Percentiles rank a stretch among this genome's conserved stretches.
phyloP scores from a whole-genome alignment of 1,140 invertebrate species.

The Lordiphosa clarofinis region DNA sequence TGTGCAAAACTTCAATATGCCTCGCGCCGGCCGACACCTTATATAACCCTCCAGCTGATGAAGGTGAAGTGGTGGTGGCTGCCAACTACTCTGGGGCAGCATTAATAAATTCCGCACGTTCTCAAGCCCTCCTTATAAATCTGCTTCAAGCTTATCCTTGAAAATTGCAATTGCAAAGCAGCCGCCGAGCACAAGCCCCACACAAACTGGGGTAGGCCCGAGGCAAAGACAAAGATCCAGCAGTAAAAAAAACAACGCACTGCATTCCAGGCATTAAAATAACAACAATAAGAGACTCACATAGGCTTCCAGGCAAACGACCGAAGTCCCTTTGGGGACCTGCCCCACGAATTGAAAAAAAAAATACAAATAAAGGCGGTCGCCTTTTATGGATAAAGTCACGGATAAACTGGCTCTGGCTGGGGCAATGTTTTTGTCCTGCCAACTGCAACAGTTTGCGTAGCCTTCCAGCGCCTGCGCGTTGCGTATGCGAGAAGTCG shows the following conservation, averaged over 20 bases:
- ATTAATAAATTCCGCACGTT: constrained; percentile 76
- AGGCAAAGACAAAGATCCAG: constrained; percentile 22
- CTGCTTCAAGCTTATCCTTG: constrained; percentile 78
- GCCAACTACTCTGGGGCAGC: constrained; percentile 22
- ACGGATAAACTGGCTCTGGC: constrained; percentile 57
- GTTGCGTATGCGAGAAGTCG: neutral
- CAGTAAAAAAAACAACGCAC: constrained; percentile 13
- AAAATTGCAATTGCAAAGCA: constrained; percentile 77
- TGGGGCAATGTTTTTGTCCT: constrained; percentile 61
- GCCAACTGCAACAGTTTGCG: constrained; percentile 65
- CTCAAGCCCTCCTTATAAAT: constrained; percentile 72
- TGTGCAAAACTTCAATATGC: constrained; percentile 62
- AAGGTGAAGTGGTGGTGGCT: constrained; percentile 15
- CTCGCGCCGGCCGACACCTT: constrained; percentile 32
- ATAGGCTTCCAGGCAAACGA: constrained; percentile 51
- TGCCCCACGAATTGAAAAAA: constrained; percentile 41
- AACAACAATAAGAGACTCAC: constrained; percentile 50
- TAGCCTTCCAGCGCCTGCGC: constrained; percentile 62
- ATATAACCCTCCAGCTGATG: constrained; percentile 52
- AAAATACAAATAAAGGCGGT: constrained; percentile 12
- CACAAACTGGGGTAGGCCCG: constrained; percentile 17
- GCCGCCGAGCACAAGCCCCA: constrained; percentile 12
- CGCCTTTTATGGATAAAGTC: constrained; percentile 53
- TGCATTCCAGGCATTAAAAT: constrained; percentile 55
- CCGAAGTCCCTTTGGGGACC: constrained; percentile 49